These are phyloP conservation scores for Elgonia sp. DNA, from an alignment of 2,888 invertebrate genomes.

Conservation along the genomic window DNA sequence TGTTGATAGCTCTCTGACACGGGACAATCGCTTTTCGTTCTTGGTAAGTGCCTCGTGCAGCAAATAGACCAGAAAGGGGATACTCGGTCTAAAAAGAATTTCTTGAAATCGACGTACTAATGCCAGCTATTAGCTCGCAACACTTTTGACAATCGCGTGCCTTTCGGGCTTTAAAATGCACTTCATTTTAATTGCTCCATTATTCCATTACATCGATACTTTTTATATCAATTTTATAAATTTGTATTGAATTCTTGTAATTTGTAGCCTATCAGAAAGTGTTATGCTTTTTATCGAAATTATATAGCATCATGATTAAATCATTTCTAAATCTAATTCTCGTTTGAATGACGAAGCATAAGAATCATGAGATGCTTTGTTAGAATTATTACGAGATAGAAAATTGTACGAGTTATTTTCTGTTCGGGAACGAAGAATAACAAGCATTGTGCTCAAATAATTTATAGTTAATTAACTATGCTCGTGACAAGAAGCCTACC, in stretches of 20 bases:
- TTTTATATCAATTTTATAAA: not conserved
- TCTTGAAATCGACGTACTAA: conserved; percentile 60
- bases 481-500: conserved; percentile 63
- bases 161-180: conserved; percentile 37
- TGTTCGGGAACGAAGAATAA: conserved; percentile 2
- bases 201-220: conserved; percentile 45
- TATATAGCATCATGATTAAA: conserved; percentile 1
- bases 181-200: conserved; percentile 54
- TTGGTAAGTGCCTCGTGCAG: conserved; percentile 75
- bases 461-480: conserved; percentile 70
- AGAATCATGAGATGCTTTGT: conserved; percentile 10
- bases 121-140: conserved; percentile 63
- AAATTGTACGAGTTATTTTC: conserved; percentile 14
- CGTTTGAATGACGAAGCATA: conserved; percentile 16
- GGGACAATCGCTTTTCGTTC: conserved; percentile 83
- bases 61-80: conserved; percentile 66
- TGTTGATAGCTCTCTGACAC: conserved; percentile 85
- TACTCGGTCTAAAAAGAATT: conserved; percentile 57
- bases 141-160: conserved; percentile 64
- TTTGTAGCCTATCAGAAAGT: not conserved
- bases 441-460: conserved; percentile 60
- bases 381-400: conserved; percentile 26
- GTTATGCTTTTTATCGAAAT: not conserved
- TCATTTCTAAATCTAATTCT: not conserved
- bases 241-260: not conserved